Percentiles rank a stretch among this genome's conserved stretches.
Conservation (phyloP, 2,113 vertebrate species). For the Neotragus moschatus region DNA sequence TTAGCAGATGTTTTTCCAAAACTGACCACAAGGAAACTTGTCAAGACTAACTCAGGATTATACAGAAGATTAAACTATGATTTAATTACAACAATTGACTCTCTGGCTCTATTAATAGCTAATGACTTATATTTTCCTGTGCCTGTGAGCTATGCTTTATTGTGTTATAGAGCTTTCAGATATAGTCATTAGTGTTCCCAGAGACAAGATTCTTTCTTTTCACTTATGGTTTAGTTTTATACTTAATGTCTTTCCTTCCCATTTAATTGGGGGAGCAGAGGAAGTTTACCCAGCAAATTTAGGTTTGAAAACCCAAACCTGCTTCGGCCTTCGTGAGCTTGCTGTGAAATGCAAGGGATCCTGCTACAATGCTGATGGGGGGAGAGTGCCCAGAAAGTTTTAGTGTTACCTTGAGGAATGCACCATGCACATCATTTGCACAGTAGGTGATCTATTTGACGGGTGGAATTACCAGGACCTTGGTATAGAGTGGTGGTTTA, state of each 20-base stretch:
- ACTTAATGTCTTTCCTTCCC: background rate
- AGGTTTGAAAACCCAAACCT: background rate
- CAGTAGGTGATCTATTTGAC: background rate
- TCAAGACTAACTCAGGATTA: constrained; percentile 53
- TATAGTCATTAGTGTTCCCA: constrained; percentile 48
- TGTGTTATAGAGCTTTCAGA: constrained; percentile 45
- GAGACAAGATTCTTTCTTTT: constrained; percentile 28
- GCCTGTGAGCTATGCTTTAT: constrained; percentile 35
- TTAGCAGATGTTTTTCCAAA: constrained; percentile 63
- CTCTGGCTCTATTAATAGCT: constrained; percentile 69
- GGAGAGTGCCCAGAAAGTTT: background rate
- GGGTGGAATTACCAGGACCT: background rate
- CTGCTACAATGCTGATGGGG: background rate
- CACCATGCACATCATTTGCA: rapidly evolving
- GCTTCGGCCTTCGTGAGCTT: background rate
- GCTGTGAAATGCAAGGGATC: background rate
- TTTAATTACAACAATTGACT: constrained; percentile 68
- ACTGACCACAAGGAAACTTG: constrained; percentile 65
- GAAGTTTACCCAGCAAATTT: background rate
- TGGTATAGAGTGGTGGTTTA: background rate
- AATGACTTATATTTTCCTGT: constrained; percentile 66
- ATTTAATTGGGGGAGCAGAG: background rate
- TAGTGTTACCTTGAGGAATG: background rate
- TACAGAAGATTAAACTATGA: constrained; percentile 48
- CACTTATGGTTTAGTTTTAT: constrained; percentile 14